Conservation (phyloP, 2,888 invertebrate genomes). For the Polyommatus iphigenia region DNA sequence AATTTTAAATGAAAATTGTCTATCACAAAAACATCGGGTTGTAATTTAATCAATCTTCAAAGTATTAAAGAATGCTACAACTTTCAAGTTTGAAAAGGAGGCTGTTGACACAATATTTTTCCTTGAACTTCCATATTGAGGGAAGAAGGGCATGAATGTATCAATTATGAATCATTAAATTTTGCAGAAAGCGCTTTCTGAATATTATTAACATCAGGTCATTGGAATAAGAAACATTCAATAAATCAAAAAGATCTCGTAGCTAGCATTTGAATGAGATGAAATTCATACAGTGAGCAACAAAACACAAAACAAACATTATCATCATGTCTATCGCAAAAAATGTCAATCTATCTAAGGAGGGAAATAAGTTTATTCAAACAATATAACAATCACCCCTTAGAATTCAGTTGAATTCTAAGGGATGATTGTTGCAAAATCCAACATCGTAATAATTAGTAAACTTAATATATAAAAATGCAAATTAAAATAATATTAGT, state of each 20-base stretch:
- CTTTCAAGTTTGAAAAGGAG: conserved; percentile 7
- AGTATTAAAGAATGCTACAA: not conserved
- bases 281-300: not conserved
- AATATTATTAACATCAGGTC: conserved; percentile 3
- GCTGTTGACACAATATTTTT: conserved; percentile 16
- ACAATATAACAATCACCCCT: too few relatives aligned
- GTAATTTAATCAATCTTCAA: not conserved
- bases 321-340: not conserved
- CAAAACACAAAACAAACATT: not conserved
- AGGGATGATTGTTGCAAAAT: not conserved
- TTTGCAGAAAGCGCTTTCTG: conserved; percentile 29
- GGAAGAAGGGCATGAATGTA: conserved; percentile 39
- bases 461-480: too few relatives aligned
- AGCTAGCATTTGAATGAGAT: not conserved
- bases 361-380: too few relatives aligned
- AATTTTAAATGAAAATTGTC: not conserved
- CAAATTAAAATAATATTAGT: too few relatives aligned
- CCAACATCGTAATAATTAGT: too few relatives aligned
- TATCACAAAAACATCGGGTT: not conserved
- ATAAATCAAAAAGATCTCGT: not conserved
- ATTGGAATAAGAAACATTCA: not conserved
- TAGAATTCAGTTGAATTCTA: too few relatives aligned
- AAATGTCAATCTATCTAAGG: not conserved
- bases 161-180: conserved; percentile 43
- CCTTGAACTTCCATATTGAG: conserved; percentile 37